These are phyloP conservation scores for Tolmerus cingulatus DNA, from an alignment of 2,888 invertebrate genomes.

Conservation along the genomic window DNA sequence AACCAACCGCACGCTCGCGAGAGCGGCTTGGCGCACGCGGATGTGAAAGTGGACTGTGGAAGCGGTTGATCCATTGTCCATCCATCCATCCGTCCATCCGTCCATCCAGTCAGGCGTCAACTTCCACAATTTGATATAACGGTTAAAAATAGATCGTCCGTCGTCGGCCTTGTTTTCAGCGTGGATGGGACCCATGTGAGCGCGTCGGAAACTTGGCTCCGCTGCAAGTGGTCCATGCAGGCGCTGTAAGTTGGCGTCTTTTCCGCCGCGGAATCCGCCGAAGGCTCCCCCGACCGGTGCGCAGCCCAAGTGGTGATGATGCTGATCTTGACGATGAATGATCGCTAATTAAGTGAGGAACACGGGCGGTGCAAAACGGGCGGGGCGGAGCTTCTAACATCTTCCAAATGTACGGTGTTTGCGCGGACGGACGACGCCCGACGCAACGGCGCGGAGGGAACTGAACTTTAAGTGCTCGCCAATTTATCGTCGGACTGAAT, in stretches of 20 bases:
- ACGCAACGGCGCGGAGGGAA: not conserved
- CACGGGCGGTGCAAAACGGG: not conserved
- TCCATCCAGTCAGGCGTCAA: not conserved
- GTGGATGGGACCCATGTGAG: not conserved
- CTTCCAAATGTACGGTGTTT: not conserved
- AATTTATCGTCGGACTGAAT: conserved; percentile 27
- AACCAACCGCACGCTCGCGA: not conserved
- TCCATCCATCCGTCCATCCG: not conserved
- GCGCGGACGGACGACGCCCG: not conserved
- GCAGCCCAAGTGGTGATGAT: not conserved
- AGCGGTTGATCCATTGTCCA: not conserved
- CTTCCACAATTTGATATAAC: conserved; percentile 18
- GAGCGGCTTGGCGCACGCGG: not conserved
- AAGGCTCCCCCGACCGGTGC: not conserved
- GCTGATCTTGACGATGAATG: conserved; percentile 39
- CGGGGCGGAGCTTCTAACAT: not conserved
- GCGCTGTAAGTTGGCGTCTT: not conserved
- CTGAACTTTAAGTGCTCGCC: conserved; percentile 20
- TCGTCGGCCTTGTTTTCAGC: conserved; percentile 3
- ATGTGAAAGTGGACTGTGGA: conserved; percentile 15
- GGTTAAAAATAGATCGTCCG: conserved; percentile 27
- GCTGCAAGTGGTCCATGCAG: not conserved
- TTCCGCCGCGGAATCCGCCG: not conserved
- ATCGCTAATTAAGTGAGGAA: conserved; percentile 43
- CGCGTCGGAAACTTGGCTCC: not conserved